Percentiles rank a stretch among this genome's conserved stretches.
phyloP scores from a whole-genome alignment of 2,113 vertebrate genomes.

The Oophaga pumilio region DNA sequence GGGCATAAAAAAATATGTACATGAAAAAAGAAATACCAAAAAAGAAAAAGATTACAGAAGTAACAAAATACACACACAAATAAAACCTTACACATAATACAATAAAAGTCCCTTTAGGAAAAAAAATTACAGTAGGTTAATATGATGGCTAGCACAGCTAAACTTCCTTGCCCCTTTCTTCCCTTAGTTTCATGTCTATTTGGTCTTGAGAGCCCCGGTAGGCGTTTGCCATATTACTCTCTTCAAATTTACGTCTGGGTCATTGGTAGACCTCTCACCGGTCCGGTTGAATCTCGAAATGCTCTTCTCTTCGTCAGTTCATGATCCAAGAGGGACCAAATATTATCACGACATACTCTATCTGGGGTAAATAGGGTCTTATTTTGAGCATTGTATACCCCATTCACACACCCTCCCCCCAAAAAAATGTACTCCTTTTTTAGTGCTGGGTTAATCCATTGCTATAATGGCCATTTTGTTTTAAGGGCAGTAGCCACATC shows the following conservation, averaged over 20 bases:
- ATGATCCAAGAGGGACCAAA: background rate
- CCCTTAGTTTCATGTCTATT: background rate
- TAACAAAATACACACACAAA: background rate
- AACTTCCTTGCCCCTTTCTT: background rate
- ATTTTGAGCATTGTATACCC: background rate
- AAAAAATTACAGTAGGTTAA: background rate
- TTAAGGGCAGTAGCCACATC: constrained; percentile 42
- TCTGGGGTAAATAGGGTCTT: background rate
- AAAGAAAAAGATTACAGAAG: background rate
- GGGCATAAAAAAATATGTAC: background rate
- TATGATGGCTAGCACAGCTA: background rate
- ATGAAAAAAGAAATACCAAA: background rate
- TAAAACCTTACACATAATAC: background rate
- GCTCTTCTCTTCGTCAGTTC: no score
- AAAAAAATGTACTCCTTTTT: background rate
- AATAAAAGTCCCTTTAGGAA: background rate
- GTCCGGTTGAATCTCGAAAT: no score
- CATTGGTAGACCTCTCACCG: background rate
- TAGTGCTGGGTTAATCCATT: constrained; percentile 22
- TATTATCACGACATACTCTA: background rate
- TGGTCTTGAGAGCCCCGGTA: background rate
- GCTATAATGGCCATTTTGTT: constrained; percentile 43
- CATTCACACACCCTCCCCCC: no score
- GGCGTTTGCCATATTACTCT: background rate
- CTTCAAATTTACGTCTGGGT: no score